A percentile compares a stretch with the other conserved stretches of the same genome.
Conservation (phyloP, 1,140 invertebrate species). For the Stegodyphus mimosarum region DNA sequence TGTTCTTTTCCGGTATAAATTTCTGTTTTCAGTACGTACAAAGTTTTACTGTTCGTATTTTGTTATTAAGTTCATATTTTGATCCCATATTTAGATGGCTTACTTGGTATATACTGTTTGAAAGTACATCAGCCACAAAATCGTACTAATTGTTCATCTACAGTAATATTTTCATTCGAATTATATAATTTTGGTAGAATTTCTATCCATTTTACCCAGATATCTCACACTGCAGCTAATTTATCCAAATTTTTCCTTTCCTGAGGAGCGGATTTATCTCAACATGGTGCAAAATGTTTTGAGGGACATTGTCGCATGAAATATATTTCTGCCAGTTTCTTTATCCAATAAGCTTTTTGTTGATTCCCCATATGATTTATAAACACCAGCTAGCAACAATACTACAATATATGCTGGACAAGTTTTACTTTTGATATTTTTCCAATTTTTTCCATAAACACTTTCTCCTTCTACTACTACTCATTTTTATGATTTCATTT, state of each 20-base stretch:
- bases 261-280: too few species aligned
- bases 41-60: slow-evolving; percentile 5
- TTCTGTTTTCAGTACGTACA: not conserved
- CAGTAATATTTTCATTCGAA: not conserved
- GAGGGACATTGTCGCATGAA: too few species aligned
- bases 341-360: too few species aligned
- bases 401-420: too few species aligned
- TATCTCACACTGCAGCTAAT: not conserved
- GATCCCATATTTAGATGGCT: not conserved
- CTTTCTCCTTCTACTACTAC: too few species aligned
- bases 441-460: too few species aligned
- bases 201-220: not conserved
- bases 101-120: not conserved
- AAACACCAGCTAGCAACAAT: too few species aligned
- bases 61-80: not conserved
- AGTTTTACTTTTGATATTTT: too few species aligned
- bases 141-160: not conserved
- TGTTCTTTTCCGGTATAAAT: slow-evolving; percentile 5
- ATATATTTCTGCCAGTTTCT: too few species aligned
- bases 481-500: too few species aligned
- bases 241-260: not conserved
- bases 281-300: too few species aligned
- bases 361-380: too few species aligned
- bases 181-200: slow-evolving; percentile 1
- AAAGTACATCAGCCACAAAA: slow-evolving; percentile 2